Conservation (phyloP, 2,113 vertebrate genomes). For the Poeciliopsis retropinna region DNA sequence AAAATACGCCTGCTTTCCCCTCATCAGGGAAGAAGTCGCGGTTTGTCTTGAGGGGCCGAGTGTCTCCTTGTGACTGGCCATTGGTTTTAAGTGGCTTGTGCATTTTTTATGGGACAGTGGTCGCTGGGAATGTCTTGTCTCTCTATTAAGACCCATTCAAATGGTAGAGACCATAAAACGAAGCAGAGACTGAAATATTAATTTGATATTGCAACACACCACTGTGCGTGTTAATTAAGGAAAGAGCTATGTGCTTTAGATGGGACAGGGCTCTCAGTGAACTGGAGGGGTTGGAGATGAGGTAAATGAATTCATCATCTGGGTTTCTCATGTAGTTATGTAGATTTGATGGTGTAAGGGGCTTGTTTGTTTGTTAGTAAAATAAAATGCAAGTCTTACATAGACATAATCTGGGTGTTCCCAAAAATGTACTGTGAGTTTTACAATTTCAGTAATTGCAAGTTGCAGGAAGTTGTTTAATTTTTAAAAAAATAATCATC, state of each 20-base stretch:
- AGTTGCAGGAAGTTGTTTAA: too few species aligned
- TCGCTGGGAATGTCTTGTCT: constrained; percentile 75
- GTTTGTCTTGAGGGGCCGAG: constrained; percentile 70
- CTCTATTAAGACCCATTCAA: constrained; percentile 78
- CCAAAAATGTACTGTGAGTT: not conserved
- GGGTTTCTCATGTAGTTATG: constrained; percentile 36
- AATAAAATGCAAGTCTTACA: constrained; percentile 1
- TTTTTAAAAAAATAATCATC: too few species aligned
- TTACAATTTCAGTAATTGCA: too few species aligned
- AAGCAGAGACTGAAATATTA: constrained; percentile 79
- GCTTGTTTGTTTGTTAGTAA: constrained; percentile 11
- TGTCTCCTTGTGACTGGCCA: constrained; percentile 74
- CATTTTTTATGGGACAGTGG: constrained; percentile 81
- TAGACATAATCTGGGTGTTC: not conserved
- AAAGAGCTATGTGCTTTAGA: constrained; percentile 65
- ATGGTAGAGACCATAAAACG: constrained; percentile 69
- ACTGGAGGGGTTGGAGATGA: constrained; percentile 50
- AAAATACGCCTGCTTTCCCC: constrained; percentile 66
- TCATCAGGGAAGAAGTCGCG: constrained; percentile 62
- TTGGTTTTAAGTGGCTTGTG: constrained; percentile 82
- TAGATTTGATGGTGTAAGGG: constrained; percentile 32
- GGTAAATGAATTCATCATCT: constrained; percentile 57
- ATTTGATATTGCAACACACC: constrained; percentile 73
- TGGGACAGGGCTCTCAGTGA: constrained; percentile 54
- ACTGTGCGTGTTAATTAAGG: constrained; percentile 77